Base-by-base conservation (phyloP, 2,888 invertebrate species). In the Parthenolecanium corni region DNA sequence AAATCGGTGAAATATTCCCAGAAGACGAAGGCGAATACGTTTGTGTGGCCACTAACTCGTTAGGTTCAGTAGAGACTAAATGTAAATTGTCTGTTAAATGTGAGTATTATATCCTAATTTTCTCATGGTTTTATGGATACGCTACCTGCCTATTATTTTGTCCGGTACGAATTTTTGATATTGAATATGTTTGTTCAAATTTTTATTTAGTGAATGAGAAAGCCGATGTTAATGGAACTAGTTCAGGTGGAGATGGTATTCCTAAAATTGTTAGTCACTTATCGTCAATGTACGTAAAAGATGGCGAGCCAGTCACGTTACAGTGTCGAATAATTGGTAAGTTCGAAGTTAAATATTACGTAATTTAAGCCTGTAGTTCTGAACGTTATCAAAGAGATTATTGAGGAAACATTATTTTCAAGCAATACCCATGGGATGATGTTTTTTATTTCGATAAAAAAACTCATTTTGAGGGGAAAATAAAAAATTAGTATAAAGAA, bases 1-100 rank as follows among this genome's bases (percentile, higher is more conserved):
- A 84, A 58, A 94, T 96, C 71, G 86, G 85, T 70, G 95, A 95
- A 77, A 84, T 92, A 52, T 95, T 91, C 80, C 94, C 94, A 0
- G 94, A 95, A 75, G 94, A 95, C 73, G 94, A 92, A 74, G 92
- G 87, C 21, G 83, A 85, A 65, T 96, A 94, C 73, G 79, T 83
- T 6, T 93, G 95, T 72, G 86, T 85, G 71, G 96, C 95, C 23
- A 88, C 84, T 67, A 97, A 95, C 77, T 87, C 91, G 66, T 82
- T 91, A 69, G 95, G 96, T 64, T 81, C 85, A 62, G 81, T 82
- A 6, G 87, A 89, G 70, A 91, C 91, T 63, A 84, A 84, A 72
- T 90, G 89, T 77, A 85, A 83, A 71, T 80, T 94, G 67, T 83
- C 82, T 64, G 83, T 94, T 47, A 87, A 87, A 78, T 84, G 89